These are phyloP conservation scores for Megalops cyprinoides DNA, from an alignment of 2,797 vertebrate species.

Conservation along the genomic window DNA sequence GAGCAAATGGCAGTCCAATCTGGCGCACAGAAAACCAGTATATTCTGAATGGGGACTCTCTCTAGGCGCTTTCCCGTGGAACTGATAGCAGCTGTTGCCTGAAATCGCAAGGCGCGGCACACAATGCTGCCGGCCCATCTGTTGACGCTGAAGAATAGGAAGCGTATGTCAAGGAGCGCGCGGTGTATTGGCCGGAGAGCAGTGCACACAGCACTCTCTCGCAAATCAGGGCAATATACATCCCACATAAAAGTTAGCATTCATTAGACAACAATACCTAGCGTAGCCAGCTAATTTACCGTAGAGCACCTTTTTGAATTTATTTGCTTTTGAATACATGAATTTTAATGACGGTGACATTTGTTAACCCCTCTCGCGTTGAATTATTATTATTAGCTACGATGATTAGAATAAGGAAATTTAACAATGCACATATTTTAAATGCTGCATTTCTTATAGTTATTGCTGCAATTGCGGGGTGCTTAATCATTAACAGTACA, in stretches of 20 bases:
- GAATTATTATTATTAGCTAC: slow-evolving; percentile 48
- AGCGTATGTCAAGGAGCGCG: slow-evolving; percentile 92
- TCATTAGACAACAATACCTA: slow-evolving; percentile 85
- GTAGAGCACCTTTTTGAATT: slow-evolving; percentile 79
- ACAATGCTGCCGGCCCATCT: slow-evolving; percentile 89
- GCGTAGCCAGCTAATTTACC: slow-evolving; percentile 79
- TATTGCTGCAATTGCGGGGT: neutral
- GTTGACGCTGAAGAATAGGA: slow-evolving; percentile 88
- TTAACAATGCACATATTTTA: slow-evolving; percentile 14
- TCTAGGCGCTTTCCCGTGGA: slow-evolving; percentile 73
- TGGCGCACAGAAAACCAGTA: slow-evolving; percentile 62
- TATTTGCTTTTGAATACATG: slow-evolving; percentile 78
- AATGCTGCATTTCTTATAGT: neutral
- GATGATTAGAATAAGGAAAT: slow-evolving; percentile 25
- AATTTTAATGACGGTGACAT: slow-evolving; percentile 78
- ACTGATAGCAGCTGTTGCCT: slow-evolving; percentile 92
- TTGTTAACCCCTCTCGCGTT: slow-evolving; percentile 69
- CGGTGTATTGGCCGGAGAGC: slow-evolving; percentile 76
- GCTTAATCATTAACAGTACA: neutral
- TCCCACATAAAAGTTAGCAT: slow-evolving; percentile 92
- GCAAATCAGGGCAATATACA: slow-evolving; percentile 88
- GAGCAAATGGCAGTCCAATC: slow-evolving; percentile 78
- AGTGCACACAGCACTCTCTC: slow-evolving; percentile 77
- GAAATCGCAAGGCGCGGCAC: slow-evolving; percentile 85
- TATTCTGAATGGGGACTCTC: slow-evolving; percentile 64